Conservation (phyloP, 2,113 vertebrate genomes). For the Atrichornis clamosus region DNA sequence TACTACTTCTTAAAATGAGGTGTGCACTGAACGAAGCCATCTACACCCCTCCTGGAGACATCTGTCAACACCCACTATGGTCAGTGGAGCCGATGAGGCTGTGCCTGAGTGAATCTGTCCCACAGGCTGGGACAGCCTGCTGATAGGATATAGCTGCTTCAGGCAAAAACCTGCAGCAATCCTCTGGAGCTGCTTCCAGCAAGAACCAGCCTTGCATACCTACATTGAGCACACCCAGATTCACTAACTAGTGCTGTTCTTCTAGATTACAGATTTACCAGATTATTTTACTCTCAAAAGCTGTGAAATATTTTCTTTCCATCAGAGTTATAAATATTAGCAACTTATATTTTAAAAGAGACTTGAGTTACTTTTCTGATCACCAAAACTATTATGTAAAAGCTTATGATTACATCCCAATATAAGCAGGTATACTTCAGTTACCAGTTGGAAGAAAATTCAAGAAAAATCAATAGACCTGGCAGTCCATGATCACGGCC, state of each 20-base stretch:
- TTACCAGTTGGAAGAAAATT: neutral
- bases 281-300: neutral
- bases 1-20: neutral
- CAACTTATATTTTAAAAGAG: neutral
- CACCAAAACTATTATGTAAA: neutral
- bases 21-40: neutral
- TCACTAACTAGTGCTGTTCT: neutral
- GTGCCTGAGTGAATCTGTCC: neutral
- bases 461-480: conserved; percentile 70
- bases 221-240: neutral
- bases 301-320: neutral
- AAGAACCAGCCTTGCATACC: neutral
- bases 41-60: neutral
- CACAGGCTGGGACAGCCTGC: neutral
- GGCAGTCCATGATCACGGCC: conserved; percentile 93
- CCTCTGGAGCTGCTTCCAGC: neutral
- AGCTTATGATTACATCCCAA: neutral
- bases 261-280: neutral
- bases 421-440: neutral
- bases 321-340: neutral
- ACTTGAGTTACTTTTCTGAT: neutral
- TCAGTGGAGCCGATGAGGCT: neutral
- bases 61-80: neutral
- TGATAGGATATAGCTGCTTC: neutral
- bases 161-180: neutral